Evolutionary conservation across 2,888 invertebrate species (phyloP).

Genomic region (Parnassius glacialis): DNA sequence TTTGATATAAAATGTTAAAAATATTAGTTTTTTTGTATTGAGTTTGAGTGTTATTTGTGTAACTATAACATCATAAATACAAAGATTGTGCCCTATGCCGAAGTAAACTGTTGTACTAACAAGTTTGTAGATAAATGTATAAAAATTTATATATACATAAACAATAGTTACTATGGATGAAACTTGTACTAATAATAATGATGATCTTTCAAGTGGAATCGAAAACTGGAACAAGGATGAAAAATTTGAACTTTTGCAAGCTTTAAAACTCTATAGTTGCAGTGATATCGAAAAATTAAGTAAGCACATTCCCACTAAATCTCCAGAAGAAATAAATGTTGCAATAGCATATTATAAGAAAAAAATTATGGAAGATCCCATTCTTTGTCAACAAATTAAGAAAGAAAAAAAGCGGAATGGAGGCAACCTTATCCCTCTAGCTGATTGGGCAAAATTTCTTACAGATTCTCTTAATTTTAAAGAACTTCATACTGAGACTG

Average conservation of each 20-base stretch:
- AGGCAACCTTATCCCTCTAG: slow-evolving; percentile 45
- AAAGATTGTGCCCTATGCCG: too few relatives aligned
- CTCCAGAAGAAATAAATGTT: slow-evolving; percentile 40
- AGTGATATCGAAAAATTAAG: slow-evolving; percentile 41
- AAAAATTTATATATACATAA: not conserved
- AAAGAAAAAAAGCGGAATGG: slow-evolving; percentile 28
- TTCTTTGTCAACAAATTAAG: slow-evolving; percentile 5
- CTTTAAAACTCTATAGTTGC: slow-evolving; percentile 46
- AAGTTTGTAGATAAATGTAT: too few relatives aligned
- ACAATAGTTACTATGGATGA: slow-evolving; percentile 9
- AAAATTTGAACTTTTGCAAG: slow-evolving; percentile 49
- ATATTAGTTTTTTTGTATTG: too few relatives aligned
- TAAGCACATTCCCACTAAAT: slow-evolving; percentile 45
- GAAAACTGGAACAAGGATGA: slow-evolving; percentile 59
- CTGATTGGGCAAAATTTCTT: slow-evolving; percentile 57
- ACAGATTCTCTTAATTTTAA: slow-evolving; percentile 46
- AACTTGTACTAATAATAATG: not conserved
- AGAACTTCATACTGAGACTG: slow-evolving; percentile 56
- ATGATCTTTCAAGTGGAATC: slow-evolving; percentile 20
- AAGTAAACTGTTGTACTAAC: too few relatives aligned
- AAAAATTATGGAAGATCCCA: slow-evolving; percentile 37
- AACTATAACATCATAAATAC: too few relatives aligned
- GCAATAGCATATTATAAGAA: slow-evolving; percentile 50
- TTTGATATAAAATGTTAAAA: too few relatives aligned
- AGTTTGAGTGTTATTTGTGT: too few relatives aligned